These are phyloP conservation scores for Drosophila silvestris DNA, from an alignment of 2,888 invertebrate genomes.

Conservation along the genomic window DNA sequence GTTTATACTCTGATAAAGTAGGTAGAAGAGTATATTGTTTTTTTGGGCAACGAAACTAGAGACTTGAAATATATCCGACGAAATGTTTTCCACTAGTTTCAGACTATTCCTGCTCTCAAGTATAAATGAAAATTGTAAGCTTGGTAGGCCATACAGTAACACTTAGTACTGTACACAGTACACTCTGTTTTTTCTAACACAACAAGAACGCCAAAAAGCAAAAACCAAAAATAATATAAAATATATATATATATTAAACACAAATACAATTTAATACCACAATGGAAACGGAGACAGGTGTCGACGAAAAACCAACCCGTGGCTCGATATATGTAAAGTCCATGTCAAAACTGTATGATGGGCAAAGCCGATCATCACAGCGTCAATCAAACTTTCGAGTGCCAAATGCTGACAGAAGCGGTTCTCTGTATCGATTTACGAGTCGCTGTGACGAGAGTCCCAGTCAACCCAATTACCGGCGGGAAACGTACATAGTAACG, in stretches of 20 bases:
- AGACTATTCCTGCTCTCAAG: background rate
- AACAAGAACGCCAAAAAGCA: background rate
- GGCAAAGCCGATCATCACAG: background rate
- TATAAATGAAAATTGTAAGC: background rate
- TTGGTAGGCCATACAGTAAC: background rate
- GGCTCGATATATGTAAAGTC: background rate
- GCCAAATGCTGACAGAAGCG: conserved; percentile 25
- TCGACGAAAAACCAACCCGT: background rate
- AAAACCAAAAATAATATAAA: background rate
- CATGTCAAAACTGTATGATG: conserved; percentile 8
- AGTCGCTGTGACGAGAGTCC: background rate
- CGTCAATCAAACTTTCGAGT: background rate
- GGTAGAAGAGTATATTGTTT: background rate
- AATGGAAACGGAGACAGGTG: background rate
- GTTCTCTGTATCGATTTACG: conserved; percentile 6
- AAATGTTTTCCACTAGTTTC: background rate
- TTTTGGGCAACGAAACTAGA: background rate
- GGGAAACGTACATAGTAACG: background rate
- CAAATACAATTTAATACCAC: background rate
- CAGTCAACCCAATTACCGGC: background rate
- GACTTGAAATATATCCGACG: background rate
- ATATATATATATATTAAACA: background rate
- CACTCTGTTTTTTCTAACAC: background rate
- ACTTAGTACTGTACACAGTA: background rate
- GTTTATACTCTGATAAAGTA: background rate